Percentiles rank a stretch among this genome's conserved stretches.
Evolutionary conservation across 2,113 vertebrate genomes (phyloP).

Genomic region (Calidris pugnax): DNA sequence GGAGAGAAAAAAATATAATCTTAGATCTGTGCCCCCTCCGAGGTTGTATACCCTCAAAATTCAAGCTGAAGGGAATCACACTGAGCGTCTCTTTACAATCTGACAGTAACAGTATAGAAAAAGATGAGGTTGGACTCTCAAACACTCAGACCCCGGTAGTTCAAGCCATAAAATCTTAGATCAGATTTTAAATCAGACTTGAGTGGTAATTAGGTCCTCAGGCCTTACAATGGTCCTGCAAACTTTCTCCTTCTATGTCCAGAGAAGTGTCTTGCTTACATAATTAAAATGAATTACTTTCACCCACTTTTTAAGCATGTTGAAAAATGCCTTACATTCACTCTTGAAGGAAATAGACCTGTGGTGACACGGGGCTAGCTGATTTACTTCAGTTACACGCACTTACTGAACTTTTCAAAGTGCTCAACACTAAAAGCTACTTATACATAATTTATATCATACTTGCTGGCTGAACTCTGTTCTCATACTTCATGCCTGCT

Average conservation of each 20-base stretch:
- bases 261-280: background rate
- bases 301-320: background rate
- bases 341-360: background rate
- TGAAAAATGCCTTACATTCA: background rate
- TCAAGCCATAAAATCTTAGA: background rate
- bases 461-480: slow-evolving; percentile 29
- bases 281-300: background rate
- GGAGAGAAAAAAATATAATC: background rate
- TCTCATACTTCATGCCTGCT: slow-evolving; percentile 19
- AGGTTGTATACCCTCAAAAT: background rate
- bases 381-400: background rate
- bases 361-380: background rate
- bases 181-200: background rate
- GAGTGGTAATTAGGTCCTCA: background rate
- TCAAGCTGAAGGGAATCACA: background rate
- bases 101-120: background rate
- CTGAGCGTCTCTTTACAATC: background rate
- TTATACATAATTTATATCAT: slow-evolving; percentile 49
- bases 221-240: background rate
- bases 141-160: background rate
- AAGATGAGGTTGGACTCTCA: background rate
- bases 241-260: background rate
- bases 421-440: slow-evolving; percentile 1
- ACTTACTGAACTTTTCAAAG: slow-evolving; percentile 30
- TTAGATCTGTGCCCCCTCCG: background rate